phyloP scores from a whole-genome alignment of 2,113 vertebrate species.

The Pontoporia blainvillei region DNA sequence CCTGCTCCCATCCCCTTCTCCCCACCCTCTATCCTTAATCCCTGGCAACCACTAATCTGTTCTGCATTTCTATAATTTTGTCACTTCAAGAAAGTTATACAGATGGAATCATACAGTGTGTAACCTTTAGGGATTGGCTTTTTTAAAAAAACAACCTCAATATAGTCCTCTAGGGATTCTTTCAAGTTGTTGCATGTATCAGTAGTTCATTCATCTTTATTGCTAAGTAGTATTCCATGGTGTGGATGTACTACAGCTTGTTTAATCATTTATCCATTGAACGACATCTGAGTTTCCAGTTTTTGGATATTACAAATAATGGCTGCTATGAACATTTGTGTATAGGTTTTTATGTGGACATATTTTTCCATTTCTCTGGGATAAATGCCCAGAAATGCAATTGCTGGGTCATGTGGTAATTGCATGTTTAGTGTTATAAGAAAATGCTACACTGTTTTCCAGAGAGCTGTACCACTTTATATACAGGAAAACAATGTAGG shows the following conservation, averaged over 20 bases:
- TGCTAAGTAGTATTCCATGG: neutral
- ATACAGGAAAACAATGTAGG: neutral
- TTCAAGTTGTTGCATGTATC: neutral
- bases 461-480: neutral
- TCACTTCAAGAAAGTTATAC: neutral
- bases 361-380: neutral
- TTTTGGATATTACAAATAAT: neutral
- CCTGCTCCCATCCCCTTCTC: neutral
- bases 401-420: neutral
- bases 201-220: conserved; percentile 6
- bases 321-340: neutral
- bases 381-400: conserved; percentile 1
- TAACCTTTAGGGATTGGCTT: neutral
- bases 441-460: neutral
- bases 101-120: neutral
- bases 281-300: neutral
- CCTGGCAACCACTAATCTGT: neutral
- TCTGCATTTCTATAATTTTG: neutral
- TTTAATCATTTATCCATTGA: neutral
- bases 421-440: neutral
- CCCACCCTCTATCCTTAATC: neutral
- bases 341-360: neutral
- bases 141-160: too few species aligned
- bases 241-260: neutral
- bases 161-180: neutral